These are phyloP conservation scores for Propithecus perrieri DNA, from an alignment of 2,797 vertebrate species.

Conservation along the genomic window DNA sequence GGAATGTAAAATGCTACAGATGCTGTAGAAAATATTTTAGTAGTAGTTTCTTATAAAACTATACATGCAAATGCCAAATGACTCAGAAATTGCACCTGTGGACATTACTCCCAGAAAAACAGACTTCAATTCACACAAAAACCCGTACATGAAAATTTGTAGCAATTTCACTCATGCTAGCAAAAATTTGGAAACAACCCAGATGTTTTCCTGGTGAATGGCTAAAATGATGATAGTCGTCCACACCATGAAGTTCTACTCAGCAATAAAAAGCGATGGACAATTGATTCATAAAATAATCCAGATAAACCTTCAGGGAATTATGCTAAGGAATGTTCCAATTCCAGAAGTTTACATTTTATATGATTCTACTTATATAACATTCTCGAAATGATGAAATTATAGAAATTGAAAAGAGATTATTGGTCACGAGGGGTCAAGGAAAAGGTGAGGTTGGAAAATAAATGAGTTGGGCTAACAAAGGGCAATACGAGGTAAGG, in stretches of 20 bases:
- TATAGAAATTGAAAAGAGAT: neutral
- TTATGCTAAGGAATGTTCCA: neutral
- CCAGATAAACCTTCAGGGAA: neutral
- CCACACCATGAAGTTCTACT: neutral
- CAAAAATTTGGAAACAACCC: neutral
- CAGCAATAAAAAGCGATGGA: neutral
- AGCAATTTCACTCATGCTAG: neutral
- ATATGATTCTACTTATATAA: neutral
- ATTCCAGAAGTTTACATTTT: neutral
- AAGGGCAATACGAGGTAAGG: neutral
- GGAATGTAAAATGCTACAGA: neutral
- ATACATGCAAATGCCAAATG: neutral
- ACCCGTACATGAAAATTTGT: neutral
- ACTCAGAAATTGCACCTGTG: neutral
- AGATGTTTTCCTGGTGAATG: neutral
- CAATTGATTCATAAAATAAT: neutral
- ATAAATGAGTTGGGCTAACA: neutral
- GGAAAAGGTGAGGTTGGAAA: neutral
- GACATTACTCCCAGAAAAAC: neutral
- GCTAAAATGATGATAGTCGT: neutral
- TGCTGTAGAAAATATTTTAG: neutral
- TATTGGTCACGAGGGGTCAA: neutral
- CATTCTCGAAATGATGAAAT: neutral
- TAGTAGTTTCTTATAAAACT: neutral
- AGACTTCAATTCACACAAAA: neutral